Evolutionary conservation across 2,888 invertebrate species (phyloP), one percentile per base, ranked within the genome.

Genomic region (Drosophila demipolita): DNA sequence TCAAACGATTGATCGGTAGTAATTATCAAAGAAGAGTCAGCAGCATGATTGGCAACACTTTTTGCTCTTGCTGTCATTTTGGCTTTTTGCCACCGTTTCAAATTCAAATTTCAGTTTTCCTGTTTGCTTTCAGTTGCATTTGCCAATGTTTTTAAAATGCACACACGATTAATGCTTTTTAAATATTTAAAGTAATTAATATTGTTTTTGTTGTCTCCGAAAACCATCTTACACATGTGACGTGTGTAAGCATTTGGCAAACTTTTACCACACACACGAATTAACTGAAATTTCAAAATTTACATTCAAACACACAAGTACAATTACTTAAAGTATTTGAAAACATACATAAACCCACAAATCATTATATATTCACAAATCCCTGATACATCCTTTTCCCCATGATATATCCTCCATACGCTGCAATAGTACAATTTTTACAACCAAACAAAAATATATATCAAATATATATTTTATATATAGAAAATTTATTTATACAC

Each of bases 341-440:
- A 90, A 89, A 91, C 80, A 89, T 74, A 81, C 64, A 45, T 15
- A 78, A 17, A 74, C 66, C 65, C 61, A 71, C 45, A 45, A 45
- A 33, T 55, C 48, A 62, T 54, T 48, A 61, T n/a, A 59, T 32
- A 71, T 33, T 54, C 66, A 49, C 40, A 15, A 1, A 49, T 40
- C 32, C 42, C 29, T 32, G 6, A 54, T 48, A 6, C n/a, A 66
- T 73, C 65, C 69, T 66, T 53, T 68, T 38, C 58, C 79, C 84
- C 69, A 62, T 32, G 6, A 75, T 70, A 82, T 60, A 66, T 92
- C 92, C 92, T 92, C 92, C 92, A 92, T 88, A 93, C 92, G 92
- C 92, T 92, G 92, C 92, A 92, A 92, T 92, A 92, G 92, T 92
- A 92, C 93, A 93, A 92, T 82, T 91, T 92, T 91, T 87, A 87